Conservation (phyloP, 2,797 vertebrate species). For the Hylomyscus alleni region DNA sequence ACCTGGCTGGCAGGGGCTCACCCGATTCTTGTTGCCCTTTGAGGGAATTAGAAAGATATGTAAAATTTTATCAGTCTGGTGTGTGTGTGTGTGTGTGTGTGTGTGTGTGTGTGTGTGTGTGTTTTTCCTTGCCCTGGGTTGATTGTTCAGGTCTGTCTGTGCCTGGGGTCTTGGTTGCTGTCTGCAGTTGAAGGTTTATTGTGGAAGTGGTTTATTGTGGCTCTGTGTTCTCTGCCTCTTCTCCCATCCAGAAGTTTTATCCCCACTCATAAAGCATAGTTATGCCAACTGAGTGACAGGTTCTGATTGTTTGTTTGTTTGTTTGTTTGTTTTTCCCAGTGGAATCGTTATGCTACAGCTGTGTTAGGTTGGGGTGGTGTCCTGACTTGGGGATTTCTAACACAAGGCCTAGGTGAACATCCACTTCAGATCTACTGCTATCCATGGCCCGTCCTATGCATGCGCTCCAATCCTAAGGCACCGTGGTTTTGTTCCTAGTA, state of each 20-base stretch:
- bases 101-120: background rate
- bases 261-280: rapidly evolving
- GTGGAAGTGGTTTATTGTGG: background rate
- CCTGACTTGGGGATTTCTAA: background rate
- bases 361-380: background rate
- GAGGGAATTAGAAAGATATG: slow-evolving; percentile 42
- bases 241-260: background rate
- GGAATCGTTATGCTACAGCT: rapidly evolving
- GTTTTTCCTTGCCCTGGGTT: background rate
- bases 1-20: background rate
- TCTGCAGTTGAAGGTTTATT: background rate
- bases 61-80: background rate
- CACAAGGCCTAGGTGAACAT: rapidly evolving
- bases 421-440: rapidly evolving
- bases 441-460: background rate
- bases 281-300: rapidly evolving
- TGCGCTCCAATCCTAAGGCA: rapidly evolving
- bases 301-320: background rate
- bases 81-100: slow-evolving; percentile 10
- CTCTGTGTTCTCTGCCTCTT: background rate
- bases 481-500: rapidly evolving
- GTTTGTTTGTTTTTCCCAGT: background rate
- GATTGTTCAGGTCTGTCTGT: background rate
- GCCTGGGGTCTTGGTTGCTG: rapidly evolving
- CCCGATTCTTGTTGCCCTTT: slow-evolving; percentile 77